These are phyloP conservation scores for Microchrysa polita DNA, from an alignment of 2,888 invertebrate species.

Conservation along the genomic window DNA sequence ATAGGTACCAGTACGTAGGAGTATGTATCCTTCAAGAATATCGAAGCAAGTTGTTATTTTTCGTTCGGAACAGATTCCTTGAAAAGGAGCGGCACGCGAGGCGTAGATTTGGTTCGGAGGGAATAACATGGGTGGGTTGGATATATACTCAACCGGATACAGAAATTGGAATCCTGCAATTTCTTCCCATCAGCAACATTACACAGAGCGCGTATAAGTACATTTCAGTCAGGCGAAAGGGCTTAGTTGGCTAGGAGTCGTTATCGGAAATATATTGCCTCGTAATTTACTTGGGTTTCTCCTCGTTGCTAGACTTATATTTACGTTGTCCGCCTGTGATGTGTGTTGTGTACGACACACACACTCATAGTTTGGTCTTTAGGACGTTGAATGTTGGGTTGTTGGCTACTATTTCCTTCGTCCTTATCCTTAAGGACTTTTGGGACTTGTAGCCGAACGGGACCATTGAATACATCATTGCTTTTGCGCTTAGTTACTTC, in stretches of 20 bases:
- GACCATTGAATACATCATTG: constrained; percentile 30
- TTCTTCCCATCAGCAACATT: too few species aligned
- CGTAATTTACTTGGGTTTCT: constrained; percentile 46
- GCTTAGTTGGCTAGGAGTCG: constrained; percentile 34
- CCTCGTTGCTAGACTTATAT: neutral
- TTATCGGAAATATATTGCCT: constrained; percentile 50
- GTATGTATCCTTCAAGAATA: too few species aligned
- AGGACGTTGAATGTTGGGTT: neutral
- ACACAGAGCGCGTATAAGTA: neutral
- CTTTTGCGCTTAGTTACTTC: constrained; percentile 21
- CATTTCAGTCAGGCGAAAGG: neutral
- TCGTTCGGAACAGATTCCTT: neutral
- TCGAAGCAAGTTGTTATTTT: neutral
- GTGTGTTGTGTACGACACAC: neutral
- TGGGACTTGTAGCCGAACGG: neutral
- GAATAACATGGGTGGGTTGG: neutral
- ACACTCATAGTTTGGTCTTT: neutral
- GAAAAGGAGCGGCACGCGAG: neutral
- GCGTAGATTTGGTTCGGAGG: neutral
- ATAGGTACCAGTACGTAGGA: too few species aligned
- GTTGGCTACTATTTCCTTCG: neutral
- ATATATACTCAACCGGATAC: neutral
- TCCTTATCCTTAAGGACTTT: constrained; percentile 15
- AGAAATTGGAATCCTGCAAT: neutral
- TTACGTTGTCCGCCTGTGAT: neutral